Evolutionary conservation across 2,113 vertebrate genomes (phyloP), one percentile per base, ranked within the genome.

Genomic region (Alethe castanea): DNA sequence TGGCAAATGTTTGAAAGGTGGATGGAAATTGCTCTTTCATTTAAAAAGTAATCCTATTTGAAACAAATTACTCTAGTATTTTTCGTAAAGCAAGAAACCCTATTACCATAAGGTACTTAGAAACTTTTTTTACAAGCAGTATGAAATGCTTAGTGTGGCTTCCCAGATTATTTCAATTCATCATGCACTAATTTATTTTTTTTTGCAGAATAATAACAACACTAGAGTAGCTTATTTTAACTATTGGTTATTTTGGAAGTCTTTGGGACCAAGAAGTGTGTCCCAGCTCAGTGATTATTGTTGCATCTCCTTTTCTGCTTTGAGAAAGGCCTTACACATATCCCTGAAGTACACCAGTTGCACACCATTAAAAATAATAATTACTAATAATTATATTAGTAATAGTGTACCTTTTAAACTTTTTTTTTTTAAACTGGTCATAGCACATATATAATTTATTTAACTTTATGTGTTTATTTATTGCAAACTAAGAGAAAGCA

Each of bases 401-500:
- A 70, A 29, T 23, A 53, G 7, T 35, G 15, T 53, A 14, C 16
- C 53, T 67, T 42, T 62, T 31, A 69, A 88, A 95, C 62, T 4
- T 40, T 14, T 65, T 25, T 66, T 73, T 81, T 74, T 85, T 91
- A 36, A 31, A 84, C 57, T 79, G 67, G 66, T 52, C 38, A 5
- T 40, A 59, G 36, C 31, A 42, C 81, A 67, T 77, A 64, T 92
- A 86, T 90, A 50, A 77, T 80, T 83, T 90, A 38, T 95, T 90
- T 83, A 40, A 86, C 67, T 67, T 78, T 25, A 70, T 88, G 76
- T 25, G 5, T 94, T 96, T 91, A 90, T 95, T 93, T 90, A 85
- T 95, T 92, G 85, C 81, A 89, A 92, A n/a, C 77, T 56, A 72
- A 64, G 95, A 95, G 94, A 95, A 95, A 97, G 93, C 81, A 88